Percentiles rank a stretch among this genome's conserved stretches.
phyloP scores from a whole-genome alignment of 37 sponge, comb jelly and placozoan genomes.

The Ephydatia muelleri region DNA sequence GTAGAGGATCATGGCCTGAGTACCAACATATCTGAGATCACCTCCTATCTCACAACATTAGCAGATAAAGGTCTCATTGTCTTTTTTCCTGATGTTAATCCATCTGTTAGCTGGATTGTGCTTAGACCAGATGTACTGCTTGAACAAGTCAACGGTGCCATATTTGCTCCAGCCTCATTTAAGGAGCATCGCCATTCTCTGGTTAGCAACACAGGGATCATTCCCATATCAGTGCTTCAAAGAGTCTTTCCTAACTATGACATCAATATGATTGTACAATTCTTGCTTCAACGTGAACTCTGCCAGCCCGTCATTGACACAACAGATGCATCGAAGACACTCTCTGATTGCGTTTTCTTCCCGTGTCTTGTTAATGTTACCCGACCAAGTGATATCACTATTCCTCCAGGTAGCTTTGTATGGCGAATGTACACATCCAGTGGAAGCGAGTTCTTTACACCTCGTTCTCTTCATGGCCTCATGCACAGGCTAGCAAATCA shows the following conservation, averaged over 20 bases:
- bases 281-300: slow-evolving; percentile 17
- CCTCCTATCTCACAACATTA: background rate
- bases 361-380: slow-evolving; percentile 6
- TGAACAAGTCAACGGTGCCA: slow-evolving; percentile 2
- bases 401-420: background rate
- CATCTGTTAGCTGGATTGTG: slow-evolving; percentile 16
- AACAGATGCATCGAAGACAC: background rate
- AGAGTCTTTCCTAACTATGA: slow-evolving; percentile 13
- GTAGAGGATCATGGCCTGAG: background rate
- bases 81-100: background rate
- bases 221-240: slow-evolving; percentile 5
- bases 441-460: background rate
- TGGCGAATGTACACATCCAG: background rate
- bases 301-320: slow-evolving; percentile 7
- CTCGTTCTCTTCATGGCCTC: slow-evolving; percentile 33
- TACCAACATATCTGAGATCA: background rate
- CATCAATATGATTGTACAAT: slow-evolving; percentile 12
- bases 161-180: slow-evolving; percentile 35
- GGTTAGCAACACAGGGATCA: slow-evolving; percentile 11
- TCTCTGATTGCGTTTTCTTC: slow-evolving; percentile 19
- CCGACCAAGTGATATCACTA: background rate
- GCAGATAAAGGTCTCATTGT: slow-evolving; percentile 7
- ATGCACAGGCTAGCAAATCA: slow-evolving; percentile 22
- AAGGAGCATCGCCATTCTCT: background rate
- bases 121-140: slow-evolving; percentile 17